Evolutionary conservation across 2,888 invertebrate genomes (phyloP), one percentile per base, ranked within the genome.

Genomic region (Archaeoteleia sp.): DNA sequence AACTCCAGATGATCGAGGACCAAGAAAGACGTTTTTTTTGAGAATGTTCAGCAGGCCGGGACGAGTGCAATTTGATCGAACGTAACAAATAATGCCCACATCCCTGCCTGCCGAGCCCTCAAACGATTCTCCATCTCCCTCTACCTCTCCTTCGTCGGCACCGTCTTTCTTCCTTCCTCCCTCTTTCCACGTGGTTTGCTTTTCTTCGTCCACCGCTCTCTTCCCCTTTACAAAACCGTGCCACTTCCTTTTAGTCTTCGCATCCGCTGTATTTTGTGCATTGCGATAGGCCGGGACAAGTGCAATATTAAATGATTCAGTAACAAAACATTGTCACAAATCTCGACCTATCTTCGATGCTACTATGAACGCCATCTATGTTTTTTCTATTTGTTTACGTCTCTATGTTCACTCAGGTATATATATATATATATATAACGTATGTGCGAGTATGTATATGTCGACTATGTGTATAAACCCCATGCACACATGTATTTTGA

Each of bases 251-350:
- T n/a, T n/a, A n/a, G n/a, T 7, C 30, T 10, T 48, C 10, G n/a
- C 37, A 9, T 13, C n/a, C 39, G 74, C 60, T 46, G 71, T 68
- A 74, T 60, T 73, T 61, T 61, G 72, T 83, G 84, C 85, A 84
- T 79, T 80, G 71, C 77, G 84, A 86, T 85, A 86, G 86, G 86
- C 86, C 86, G 86, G 86, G 86, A 86, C 85, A 83, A 86, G 86
- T 86, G 86, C 86, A 86, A 86, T 86, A 85, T 86, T 86, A 78
- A 70, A 67, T 62, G 55, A 65, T 53, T 12, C 46, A 17, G 29
- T 45, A 55, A 78, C 78, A 78, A 78, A 85, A 86, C 83, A 86
- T 85, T 85, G 86, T 78, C 83, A 86, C 86, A 74, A 76, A 82
- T 86, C 86, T 83, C 86, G 84, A 80, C 84, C 86, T 85, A 80